Evolutionary conservation across 2,888 invertebrate species (phyloP).

Genomic region (Eilema depressum): DNA sequence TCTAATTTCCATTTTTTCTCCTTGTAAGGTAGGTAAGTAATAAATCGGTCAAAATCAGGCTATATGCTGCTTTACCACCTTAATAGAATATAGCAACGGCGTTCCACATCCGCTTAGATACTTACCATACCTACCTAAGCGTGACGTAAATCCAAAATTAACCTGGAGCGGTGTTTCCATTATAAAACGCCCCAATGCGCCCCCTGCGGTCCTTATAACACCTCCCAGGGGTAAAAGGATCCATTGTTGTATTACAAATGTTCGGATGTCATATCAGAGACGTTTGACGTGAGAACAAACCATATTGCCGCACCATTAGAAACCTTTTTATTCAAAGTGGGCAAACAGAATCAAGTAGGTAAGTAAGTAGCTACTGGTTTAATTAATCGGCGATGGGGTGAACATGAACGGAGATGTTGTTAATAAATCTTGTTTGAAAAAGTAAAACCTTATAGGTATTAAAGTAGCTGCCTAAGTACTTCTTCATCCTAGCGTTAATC

Average conservation of each 20-base stretch:
- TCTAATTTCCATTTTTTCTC: no score
- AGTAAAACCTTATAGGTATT: no score
- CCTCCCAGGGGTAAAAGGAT: constrained; percentile 70
- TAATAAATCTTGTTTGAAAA: no score
- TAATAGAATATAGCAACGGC: not conserved
- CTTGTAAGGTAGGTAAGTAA: no score
- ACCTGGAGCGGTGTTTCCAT: constrained; percentile 42
- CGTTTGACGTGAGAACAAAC: constrained; percentile 83
- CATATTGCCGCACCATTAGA: constrained; percentile 64
- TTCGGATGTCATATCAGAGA: constrained; percentile 77
- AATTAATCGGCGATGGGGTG: not conserved
- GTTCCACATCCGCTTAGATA: not conserved
- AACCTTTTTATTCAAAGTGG: constrained; percentile 41
- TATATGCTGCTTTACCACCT: no score
- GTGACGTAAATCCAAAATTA: constrained; percentile 28
- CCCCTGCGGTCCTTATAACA: constrained; percentile 67
- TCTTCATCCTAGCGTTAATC: no score
- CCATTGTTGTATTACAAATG: constrained; percentile 84
- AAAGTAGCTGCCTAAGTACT: no score
- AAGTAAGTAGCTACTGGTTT: constrained; percentile 3
- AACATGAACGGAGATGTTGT: not conserved
- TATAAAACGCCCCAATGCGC: constrained; percentile 46
- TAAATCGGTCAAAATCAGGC: no score
- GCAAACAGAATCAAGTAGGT: constrained; percentile 39
- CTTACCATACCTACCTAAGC: not conserved